Evolutionary conservation across 2,113 vertebrate genomes (phyloP).

Genomic region (Mustelus asterias): DNA sequence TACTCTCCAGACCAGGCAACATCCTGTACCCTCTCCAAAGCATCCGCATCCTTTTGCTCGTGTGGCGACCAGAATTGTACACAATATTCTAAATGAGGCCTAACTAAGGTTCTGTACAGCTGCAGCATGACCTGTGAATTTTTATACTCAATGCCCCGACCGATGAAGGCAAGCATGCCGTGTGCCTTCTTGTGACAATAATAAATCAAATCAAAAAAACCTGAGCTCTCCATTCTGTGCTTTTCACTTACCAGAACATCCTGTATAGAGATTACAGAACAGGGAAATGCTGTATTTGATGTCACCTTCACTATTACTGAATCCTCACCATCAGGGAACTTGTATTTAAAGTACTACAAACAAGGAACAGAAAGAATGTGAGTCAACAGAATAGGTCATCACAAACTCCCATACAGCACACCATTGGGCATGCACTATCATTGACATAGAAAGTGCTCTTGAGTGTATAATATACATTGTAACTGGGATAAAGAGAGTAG

Average conservation of each 20-base stretch:
- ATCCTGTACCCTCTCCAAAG: no score
- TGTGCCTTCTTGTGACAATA: no score
- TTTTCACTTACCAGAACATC: constrained; percentile 76
- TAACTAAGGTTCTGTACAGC: no score
- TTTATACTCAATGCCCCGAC: no score
- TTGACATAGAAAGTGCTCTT: neutral
- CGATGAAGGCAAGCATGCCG: no score
- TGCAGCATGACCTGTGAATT: no score
- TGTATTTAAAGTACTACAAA: constrained; percentile 86
- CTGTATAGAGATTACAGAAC: constrained; percentile 93
- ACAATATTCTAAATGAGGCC: no score
- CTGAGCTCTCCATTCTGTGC: neutral
- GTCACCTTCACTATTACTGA: constrained; percentile 92
- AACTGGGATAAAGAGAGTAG: neutral
- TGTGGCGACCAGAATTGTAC: no score
- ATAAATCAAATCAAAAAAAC: no score
- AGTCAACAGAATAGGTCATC: neutral
- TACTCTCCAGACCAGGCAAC: no score
- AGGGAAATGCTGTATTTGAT: constrained; percentile 80
- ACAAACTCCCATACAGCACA: no score
- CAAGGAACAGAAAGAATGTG: neutral
- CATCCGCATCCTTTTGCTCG: no score
- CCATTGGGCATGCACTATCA: neutral
- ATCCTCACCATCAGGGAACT: constrained; percentile 77
- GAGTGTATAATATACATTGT: neutral